A percentile compares a stretch with the other conserved stretches of the same genome.
Conservation (phyloP, 2,113 vertebrate genomes). For the Solenodon paradoxus region DNA sequence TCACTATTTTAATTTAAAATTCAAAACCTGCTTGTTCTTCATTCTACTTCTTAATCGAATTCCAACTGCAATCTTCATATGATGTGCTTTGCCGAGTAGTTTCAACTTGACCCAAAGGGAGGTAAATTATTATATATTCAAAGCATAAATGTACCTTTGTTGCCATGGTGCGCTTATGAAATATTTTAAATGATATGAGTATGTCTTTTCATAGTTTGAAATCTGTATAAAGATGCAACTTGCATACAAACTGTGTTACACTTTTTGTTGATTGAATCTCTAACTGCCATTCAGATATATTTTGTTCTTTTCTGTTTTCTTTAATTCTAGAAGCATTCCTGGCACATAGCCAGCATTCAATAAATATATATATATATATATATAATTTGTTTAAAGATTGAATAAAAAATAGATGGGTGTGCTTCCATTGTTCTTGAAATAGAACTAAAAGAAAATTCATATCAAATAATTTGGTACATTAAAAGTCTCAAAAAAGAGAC, state of each 20-base stretch:
- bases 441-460: neutral
- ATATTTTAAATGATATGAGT: neutral
- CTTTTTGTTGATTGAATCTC: neutral
- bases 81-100: neutral
- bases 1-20: neutral
- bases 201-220: neutral
- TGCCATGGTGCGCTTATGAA: neutral
- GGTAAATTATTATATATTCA: neutral
- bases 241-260: neutral
- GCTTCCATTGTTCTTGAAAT: neutral
- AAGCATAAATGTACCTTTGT: neutral
- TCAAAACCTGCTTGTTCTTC: neutral
- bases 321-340: neutral
- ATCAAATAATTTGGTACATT: neutral
- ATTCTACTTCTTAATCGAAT: neutral
- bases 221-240: neutral
- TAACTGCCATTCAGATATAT: neutral
- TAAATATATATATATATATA: neutral
- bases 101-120: neutral
- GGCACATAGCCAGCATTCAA: neutral
- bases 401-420: neutral
- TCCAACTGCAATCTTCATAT: neutral
- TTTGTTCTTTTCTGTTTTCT: neutral
- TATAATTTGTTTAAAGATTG: neutral
- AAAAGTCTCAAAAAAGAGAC: neutral